Conservation (phyloP, 30 jellyfish, hydroid and myxozoan genomes). For the Morbakka virulenta region DNA sequence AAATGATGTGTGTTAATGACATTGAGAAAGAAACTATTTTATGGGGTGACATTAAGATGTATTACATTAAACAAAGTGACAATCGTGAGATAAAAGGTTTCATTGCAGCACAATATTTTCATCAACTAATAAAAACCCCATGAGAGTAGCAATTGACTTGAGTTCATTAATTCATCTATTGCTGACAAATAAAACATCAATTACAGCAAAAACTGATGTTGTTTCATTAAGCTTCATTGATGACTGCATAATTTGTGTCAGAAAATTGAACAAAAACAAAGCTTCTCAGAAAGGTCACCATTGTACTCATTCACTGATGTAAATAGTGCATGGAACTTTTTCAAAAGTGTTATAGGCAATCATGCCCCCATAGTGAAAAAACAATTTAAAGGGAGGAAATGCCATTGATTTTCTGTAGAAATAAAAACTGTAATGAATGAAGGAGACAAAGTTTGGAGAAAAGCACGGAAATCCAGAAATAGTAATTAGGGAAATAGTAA, state of each 20-base stretch:
- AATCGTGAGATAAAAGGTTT: too few relatives aligned
- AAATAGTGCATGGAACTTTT: too few relatives aligned
- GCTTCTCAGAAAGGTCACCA: neutral
- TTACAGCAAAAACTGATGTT: too few relatives aligned
- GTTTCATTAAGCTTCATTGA: neutral
- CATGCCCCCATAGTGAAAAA: slow-evolving; percentile 39
- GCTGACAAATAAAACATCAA: neutral
- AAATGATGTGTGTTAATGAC: neutral
- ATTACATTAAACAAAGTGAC: neutral
- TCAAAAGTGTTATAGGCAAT: neutral
- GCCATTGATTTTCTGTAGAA: slow-evolving; percentile 19
- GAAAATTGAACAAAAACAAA: neutral
- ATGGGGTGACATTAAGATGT: too few relatives aligned
- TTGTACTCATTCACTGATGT: too few relatives aligned
- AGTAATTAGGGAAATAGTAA: slow-evolving; percentile 1
- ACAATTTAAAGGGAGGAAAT: slow-evolving; percentile 15
- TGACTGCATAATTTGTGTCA: slow-evolving; percentile 1
- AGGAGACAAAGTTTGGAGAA: slow-evolving; percentile 19
- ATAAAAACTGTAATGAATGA: slow-evolving; percentile 12
- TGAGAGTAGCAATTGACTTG: too few relatives aligned
- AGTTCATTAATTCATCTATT: neutral
- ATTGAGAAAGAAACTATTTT: neutral
- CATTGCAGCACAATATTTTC: too few relatives aligned
- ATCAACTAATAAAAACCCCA: neutral
- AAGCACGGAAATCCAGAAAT: too few relatives aligned